Evolutionary conservation across 1,140 invertebrate genomes (phyloP).

Genomic region (Ceratoteleas bidentatus): DNA sequence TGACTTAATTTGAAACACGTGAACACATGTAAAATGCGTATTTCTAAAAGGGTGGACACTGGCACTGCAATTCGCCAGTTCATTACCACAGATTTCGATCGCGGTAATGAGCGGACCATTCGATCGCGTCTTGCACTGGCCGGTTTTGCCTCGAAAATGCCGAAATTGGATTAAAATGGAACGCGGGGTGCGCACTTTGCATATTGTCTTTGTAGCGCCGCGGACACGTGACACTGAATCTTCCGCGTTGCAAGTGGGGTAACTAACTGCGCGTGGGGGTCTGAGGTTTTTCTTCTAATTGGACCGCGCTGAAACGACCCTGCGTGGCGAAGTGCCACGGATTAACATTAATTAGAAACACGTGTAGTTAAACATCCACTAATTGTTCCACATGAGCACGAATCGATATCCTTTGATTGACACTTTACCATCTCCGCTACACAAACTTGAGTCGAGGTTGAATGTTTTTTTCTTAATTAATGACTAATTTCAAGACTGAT

Average conservation of each 20-base stretch:
- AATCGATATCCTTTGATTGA: slow-evolving; percentile 60
- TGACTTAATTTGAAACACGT: too few species aligned
- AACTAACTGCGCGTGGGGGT: slow-evolving; percentile 59
- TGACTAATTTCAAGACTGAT: not conserved
- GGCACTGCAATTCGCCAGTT: too few species aligned
- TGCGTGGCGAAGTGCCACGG: slow-evolving; percentile 67
- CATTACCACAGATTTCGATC: too few species aligned
- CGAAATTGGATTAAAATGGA: slow-evolving; percentile 53
- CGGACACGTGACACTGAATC: slow-evolving; percentile 65
- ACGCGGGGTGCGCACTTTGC: slow-evolving; percentile 27
- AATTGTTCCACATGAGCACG: slow-evolving; percentile 73
- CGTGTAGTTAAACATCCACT: slow-evolving; percentile 77
- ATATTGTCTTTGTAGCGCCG: slow-evolving; percentile 55
- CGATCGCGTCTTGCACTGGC: too few species aligned
- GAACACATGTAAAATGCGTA: too few species aligned
- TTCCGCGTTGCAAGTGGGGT: slow-evolving; percentile 56
- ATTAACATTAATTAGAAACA: slow-evolving; percentile 76
- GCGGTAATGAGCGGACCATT: too few species aligned
- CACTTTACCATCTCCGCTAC: slow-evolving; percentile 32
- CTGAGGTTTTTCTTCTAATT: slow-evolving; percentile 75
- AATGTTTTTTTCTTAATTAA: not conserved
- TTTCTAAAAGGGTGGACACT: too few species aligned
- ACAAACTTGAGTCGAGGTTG: too few species aligned
- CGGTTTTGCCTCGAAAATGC: not conserved
- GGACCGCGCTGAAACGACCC: slow-evolving; percentile 66